Evolutionary conservation across 2,888 invertebrate genomes (phyloP), one percentile per base, ranked within the genome.

Genomic region (Xestia rhomboidea): DNA sequence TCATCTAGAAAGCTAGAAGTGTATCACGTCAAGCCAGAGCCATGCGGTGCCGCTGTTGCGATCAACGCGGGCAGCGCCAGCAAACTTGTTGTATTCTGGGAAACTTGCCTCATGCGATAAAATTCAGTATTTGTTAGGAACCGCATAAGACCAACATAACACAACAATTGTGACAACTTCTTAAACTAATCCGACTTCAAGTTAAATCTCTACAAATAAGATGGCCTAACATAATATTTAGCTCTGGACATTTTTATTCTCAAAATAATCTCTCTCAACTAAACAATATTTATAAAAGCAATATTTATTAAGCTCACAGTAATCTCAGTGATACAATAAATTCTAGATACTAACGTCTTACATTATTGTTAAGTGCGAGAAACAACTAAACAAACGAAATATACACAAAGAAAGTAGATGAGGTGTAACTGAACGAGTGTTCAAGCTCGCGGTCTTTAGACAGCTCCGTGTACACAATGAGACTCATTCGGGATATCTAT

Each of bases 261-360:
- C 11, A 44, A 51, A 49, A 75, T 41, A 51, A 41, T n/a, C 7
- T 51, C 41, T 51, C n/a, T 49, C n/a, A 44, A 44, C 34, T 51
- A 34, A 73, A 73, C 30, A 75, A 49, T 75, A 27, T 46, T 46
- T 60, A 68, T 21, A 62, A 67, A 54, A 68, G n/a, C 30, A n/a
- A 30, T 44, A 66, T 66, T 49, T 60, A 54, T 41, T 15, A 41
- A 38, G 46, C 49, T 24, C 21, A 8, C 54, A 34, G 24, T 69
- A 24, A 62, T 74, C 54, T 67, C 38, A 10, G 8, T 10, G 38
- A 54, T 67, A 62, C 44, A 66, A 74, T 74, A 54, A 21, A 79
- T 62, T 67, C 15, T 60, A 73, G 30, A 38, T n/a, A 49, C 64
- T 51, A 38, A 66, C n/a, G 27, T 41, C 15, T 57, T 63, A 21